These are phyloP conservation scores for Aricia agestis DNA, from an alignment of 1,140 invertebrate genomes.

Conservation along the genomic window DNA sequence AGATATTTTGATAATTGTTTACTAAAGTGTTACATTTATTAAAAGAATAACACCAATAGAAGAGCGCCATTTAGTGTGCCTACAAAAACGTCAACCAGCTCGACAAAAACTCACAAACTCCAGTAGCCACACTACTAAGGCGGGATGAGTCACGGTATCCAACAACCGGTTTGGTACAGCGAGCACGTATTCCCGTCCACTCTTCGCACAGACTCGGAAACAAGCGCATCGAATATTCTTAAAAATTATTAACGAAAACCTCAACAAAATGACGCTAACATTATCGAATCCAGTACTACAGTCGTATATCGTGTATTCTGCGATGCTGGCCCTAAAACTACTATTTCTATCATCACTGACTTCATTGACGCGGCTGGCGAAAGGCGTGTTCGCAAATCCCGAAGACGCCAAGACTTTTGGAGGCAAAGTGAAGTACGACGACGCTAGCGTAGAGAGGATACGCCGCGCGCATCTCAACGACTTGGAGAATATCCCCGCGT, in stretches of 20 bases:
- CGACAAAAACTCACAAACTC: too few species aligned
- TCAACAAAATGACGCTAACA: conserved; percentile 45
- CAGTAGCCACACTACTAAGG: background rate
- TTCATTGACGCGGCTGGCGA: conserved; percentile 53
- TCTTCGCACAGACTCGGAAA: background rate
- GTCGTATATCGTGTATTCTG: conserved; percentile 73
- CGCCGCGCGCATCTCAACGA: conserved; percentile 84
- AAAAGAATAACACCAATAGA: too few species aligned
- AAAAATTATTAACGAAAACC: background rate
- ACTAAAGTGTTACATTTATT: too few species aligned
- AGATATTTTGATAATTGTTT: too few species aligned
- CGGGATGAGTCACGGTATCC: background rate
- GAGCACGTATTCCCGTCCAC: background rate
- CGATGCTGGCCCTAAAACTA: conserved; percentile 76
- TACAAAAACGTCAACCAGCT: too few species aligned
- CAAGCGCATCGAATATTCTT: background rate
- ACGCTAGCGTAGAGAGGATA: conserved; percentile 75
- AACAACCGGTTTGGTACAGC: background rate
- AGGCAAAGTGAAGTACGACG: conserved; percentile 71
- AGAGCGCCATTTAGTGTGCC: too few species aligned
- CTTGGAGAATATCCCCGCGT: conserved; percentile 84
- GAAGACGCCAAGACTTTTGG: conserved; percentile 49
- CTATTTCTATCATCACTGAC: conserved; percentile 72
- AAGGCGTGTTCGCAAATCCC: conserved; percentile 51
- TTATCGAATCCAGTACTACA: conserved; percentile 63